Evolutionary conservation across 1,140 invertebrate species (phyloP).

Genomic region (Drosophila mauritiana): DNA sequence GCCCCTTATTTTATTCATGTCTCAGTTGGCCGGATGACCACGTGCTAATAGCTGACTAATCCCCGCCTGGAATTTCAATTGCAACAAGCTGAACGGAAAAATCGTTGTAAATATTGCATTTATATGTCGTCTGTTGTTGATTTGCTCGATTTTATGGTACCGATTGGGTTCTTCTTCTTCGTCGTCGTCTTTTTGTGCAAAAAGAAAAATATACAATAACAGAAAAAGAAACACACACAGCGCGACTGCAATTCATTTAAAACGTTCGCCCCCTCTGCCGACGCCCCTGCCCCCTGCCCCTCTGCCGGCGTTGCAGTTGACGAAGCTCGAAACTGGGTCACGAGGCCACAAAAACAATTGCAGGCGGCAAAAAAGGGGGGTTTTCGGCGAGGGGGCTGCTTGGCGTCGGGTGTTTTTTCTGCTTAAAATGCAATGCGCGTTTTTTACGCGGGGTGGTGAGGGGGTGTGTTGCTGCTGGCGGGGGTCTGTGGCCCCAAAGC

Average conservation of each 20-base stretch:
- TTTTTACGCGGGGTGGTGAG: slow-evolving; percentile 6
- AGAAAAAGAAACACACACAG: slow-evolving; percentile 26
- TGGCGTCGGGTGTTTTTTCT: slow-evolving; percentile 31
- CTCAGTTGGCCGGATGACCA: not conserved
- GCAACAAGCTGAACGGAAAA: slow-evolving; percentile 23
- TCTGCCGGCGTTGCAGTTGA: slow-evolving; percentile 73
- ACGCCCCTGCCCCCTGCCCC: slow-evolving; percentile 8
- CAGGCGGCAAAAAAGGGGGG: slow-evolving; percentile 35
- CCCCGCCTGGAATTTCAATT: slow-evolving; percentile 48
- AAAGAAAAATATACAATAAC: slow-evolving; percentile 26
- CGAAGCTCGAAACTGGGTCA: slow-evolving; percentile 80
- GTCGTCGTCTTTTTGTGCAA: slow-evolving; percentile 27
- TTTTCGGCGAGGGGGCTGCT: slow-evolving; percentile 3
- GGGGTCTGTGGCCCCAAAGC: slow-evolving; percentile 10
- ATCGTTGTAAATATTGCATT: slow-evolving; percentile 27
- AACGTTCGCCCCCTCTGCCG: slow-evolving; percentile 46
- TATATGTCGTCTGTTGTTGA: slow-evolving; percentile 33
- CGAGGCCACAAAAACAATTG: slow-evolving; percentile 84
- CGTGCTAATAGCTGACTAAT: slow-evolving; percentile 66
- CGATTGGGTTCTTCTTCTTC: slow-evolving; percentile 42
- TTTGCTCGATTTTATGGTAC: slow-evolving; percentile 46
- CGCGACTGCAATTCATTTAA: slow-evolving; percentile 72
- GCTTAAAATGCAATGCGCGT: slow-evolving; percentile 71
- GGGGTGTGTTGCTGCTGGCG: not conserved
- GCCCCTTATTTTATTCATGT: slow-evolving; percentile 5